Evolutionary conservation across 1,140 invertebrate species (phyloP).

Genomic region (Monomorium pharaonis): DNA sequence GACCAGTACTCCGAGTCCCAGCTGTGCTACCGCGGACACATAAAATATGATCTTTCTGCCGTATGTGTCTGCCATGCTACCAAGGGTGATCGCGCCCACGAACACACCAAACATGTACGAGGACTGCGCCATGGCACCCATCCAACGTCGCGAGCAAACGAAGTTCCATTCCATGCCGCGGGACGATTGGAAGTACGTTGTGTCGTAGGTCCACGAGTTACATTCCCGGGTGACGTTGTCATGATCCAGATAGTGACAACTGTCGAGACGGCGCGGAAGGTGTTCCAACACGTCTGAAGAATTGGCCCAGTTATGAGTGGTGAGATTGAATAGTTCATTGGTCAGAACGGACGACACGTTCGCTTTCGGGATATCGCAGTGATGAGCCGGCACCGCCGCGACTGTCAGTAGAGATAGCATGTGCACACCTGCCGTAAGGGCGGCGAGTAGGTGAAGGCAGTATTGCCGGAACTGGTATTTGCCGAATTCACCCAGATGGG

Average conservation of each 20-base stretch:
- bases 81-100: slow-evolving; percentile 93
- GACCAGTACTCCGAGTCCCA: slow-evolving; percentile 89
- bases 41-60: slow-evolving; percentile 93
- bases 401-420: slow-evolving; percentile 92
- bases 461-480: slow-evolving; percentile 92
- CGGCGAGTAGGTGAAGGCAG: slow-evolving; percentile 90
- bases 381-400: slow-evolving; percentile 91
- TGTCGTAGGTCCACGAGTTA: slow-evolving; percentile 89
- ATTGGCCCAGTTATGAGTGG: neutral
- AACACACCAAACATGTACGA: slow-evolving; percentile 96
- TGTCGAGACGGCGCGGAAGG: slow-evolving; percentile 84
- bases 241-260: slow-evolving; percentile 84
- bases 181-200: slow-evolving; percentile 89
- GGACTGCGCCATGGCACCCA: slow-evolving; percentile 92
- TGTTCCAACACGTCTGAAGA: neutral
- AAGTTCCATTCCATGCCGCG: slow-evolving; percentile 93
- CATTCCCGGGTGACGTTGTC: slow-evolving; percentile 85
- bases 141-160: slow-evolving; percentile 93
- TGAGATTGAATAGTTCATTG: neutral
- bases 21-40: slow-evolving; percentile 89
- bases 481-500: slow-evolving; percentile 91
- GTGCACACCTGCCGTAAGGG: slow-evolving; percentile 91
- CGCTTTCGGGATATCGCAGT: slow-evolving; percentile 87
- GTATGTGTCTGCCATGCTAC: slow-evolving; percentile 94
- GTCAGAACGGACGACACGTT: neutral